Evolutionary conservation across 2,888 invertebrate species (phyloP).

Genomic region (Dascillus cervinus): DNA sequence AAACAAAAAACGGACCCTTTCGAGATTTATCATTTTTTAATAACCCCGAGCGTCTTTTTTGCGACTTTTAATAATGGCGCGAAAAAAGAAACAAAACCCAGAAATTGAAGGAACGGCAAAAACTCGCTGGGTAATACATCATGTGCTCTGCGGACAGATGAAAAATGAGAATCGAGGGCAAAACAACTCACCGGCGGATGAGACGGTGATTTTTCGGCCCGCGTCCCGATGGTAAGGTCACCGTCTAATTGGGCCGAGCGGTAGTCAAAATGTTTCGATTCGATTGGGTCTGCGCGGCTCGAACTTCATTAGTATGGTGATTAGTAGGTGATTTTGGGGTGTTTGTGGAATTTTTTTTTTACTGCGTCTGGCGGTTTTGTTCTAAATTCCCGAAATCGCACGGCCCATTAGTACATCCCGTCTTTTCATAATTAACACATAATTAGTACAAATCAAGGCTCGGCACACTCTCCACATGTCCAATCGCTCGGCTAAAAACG

Average conservation of each 20-base stretch:
- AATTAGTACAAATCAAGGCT: conserved; percentile 33
- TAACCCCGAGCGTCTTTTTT: too few relatives aligned
- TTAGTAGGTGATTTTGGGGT: conserved; percentile 24
- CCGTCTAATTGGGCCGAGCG: conserved; percentile 15
- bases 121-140: conserved; percentile 27
- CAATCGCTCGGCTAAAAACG: conserved; percentile 6
- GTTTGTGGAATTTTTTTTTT: too few relatives aligned
- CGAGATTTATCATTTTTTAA: too few relatives aligned
- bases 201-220: conserved; percentile 6
- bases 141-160: conserved; percentile 30
- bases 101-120: conserved; percentile 16
- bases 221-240: conserved; percentile 4
- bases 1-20: too few relatives aligned
- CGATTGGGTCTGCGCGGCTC: conserved; percentile 23
- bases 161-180: conserved; percentile 29
- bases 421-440: conserved; percentile 34
- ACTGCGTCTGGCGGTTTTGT: too few relatives aligned
- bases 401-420: conserved; percentile 34
- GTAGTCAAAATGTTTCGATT: conserved; percentile 26
- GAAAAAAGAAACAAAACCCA: too few relatives aligned
- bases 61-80: too few relatives aligned
- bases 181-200: conserved; percentile 12
- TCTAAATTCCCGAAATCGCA: too few relatives aligned
- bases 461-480: conserved; percentile 15
- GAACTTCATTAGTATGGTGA: conserved; percentile 38